A percentile compares a stretch with the other conserved stretches of the same genome.
These are phyloP conservation scores for Diorhabda elongata DNA, from an alignment of 1,140 invertebrate genomes.

Conservation along the genomic window DNA sequence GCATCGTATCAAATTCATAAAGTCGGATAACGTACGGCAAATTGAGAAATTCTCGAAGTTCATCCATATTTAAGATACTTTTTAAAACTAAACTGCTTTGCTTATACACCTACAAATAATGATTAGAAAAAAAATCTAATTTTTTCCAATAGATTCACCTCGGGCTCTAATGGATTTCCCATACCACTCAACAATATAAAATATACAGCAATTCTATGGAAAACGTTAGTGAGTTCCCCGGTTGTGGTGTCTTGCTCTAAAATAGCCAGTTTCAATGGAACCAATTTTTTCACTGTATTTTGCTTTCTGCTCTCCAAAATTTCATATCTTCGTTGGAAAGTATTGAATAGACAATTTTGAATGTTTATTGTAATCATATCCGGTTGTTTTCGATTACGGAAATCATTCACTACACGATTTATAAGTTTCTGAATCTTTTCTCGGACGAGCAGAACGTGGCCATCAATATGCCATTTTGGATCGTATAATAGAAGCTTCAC, in stretches of 20 bases:
- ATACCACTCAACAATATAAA: constrained; percentile 18
- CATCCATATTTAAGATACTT: constrained; percentile 15
- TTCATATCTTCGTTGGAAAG: background rate
- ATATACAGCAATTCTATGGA: constrained; percentile 14
- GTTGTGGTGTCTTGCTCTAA: background rate
- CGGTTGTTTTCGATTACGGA: constrained; percentile 42
- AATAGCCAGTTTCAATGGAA: background rate
- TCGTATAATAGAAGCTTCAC: constrained; percentile 50
- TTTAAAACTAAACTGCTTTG: constrained; percentile 16
- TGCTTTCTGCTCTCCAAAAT: background rate
- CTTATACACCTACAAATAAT: constrained; percentile 13
- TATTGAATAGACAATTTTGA: constrained; percentile 60
- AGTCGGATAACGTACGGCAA: constrained; percentile 15
- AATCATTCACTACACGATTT: constrained; percentile 45
- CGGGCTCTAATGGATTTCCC: constrained; percentile 17
- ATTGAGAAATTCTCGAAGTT: constrained; percentile 20
- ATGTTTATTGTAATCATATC: constrained; percentile 56
- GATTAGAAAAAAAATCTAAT: background rate
- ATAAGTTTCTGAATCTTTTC: constrained; percentile 50
- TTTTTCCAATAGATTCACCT: constrained; percentile 10
- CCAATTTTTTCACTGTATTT: background rate
- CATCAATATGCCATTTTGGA: constrained; percentile 49
- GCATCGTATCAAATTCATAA: constrained; percentile 11
- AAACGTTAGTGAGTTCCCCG: background rate
- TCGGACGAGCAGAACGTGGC: constrained; percentile 47